phyloP scores from a whole-genome alignment of 2,888 invertebrate genomes.

The Merodon equestris region DNA sequence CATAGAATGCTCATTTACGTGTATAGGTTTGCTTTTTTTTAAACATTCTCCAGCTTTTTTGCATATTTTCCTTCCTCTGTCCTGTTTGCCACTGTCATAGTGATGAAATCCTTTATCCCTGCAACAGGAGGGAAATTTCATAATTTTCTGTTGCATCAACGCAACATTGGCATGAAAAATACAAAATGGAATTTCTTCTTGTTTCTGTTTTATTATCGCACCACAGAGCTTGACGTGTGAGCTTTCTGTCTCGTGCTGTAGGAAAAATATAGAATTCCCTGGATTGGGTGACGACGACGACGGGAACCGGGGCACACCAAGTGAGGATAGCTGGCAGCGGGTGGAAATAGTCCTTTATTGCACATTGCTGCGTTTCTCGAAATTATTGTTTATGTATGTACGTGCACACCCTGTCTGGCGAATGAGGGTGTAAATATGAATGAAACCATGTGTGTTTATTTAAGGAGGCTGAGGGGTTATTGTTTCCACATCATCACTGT shows the following conservation, averaged over 20 bases:
- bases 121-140: constrained; percentile 47
- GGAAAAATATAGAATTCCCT: constrained; percentile 18
- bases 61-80: constrained; percentile 17
- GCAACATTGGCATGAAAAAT: constrained; percentile 19
- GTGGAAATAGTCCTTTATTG: constrained; percentile 35
- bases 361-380: constrained; percentile 15
- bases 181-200: constrained; percentile 21
- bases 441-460: background rate
- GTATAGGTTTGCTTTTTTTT: background rate
- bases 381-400: background rate
- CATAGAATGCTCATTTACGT: constrained; percentile 56
- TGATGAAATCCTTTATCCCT: constrained; percentile 47
- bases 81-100: constrained; percentile 18
- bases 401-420: background rate
- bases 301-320: too few relatives aligned
- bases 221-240: constrained; percentile 26
- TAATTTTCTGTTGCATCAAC: constrained; percentile 60
- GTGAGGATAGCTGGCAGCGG: constrained; percentile 9
- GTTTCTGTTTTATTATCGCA: constrained; percentile 27
- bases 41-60: too few relatives aligned
- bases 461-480: constrained; percentile 34
- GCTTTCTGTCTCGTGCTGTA: constrained; percentile 16
- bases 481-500: constrained; percentile 57
- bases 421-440: background rate
- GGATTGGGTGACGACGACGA: constrained; percentile 58